Base-by-base conservation (phyloP, 1,140 invertebrate species). In the Octopus sinensis region DNA sequence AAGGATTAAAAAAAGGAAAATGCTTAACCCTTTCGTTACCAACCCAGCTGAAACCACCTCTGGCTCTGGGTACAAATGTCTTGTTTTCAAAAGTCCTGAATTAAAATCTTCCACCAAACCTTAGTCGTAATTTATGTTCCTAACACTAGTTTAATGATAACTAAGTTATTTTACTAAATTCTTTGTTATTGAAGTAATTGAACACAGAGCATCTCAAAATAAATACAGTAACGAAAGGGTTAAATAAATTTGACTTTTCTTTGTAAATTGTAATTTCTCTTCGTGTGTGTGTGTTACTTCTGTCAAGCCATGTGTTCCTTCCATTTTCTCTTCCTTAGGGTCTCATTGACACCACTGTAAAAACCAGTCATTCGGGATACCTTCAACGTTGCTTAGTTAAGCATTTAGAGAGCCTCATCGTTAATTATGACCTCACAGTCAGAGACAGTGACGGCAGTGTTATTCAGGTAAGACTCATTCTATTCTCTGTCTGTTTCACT, bases 301-400 rank as follows among this genome's bases (percentile, higher is more conserved):
- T 12, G 23, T 30, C 9, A 30, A 30, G 9, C 9, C 17, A 62
- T 62, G 17, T 62, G 56, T 12, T 62, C 56, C 17, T 12, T 12
- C 17, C 56, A 12, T 9, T 12, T 62, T 62, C 17, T 73, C 79
- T 77, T 78, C 81, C 71, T 54, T 84, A 93, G 93, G 93, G 93
- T 90, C 88, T 94, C 53, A 92, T 94, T 83, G 94, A 95, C 89
- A 94, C 94, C 54, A 94, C 94, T 84, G 94, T 95, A 4, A 95
- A 95, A 88, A 99, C 98, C 7, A 98, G 96, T 92, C 93, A 97
- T 84, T 98, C 96, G 87, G 98, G 98, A 85, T 99, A 99, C 90
- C 92, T 99, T 79, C 98, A 99, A 91, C 93, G 98, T 82, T 99
- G 98, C 92, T 91, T 99, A 0, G 96, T 99, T 23, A 99, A 99